Base-by-base conservation (phyloP, 2,797 vertebrate species). In the Sandelia bainsii region DNA sequence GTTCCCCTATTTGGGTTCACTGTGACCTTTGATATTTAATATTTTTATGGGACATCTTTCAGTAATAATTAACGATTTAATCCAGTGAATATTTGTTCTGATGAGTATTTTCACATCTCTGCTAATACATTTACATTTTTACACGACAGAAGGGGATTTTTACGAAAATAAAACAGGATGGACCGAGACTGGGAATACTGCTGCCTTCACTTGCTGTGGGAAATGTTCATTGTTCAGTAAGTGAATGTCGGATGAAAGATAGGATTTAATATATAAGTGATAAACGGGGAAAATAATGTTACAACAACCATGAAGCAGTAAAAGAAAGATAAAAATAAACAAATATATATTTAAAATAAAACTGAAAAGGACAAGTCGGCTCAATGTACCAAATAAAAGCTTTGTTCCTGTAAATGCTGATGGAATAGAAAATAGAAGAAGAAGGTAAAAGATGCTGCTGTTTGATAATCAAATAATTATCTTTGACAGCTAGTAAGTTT, bases 121-220 rank as follows among this genome's bases (percentile, higher is more conserved):
- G 42, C 53, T 44, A 22, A 75, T 70, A 29, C 58, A 42, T 64
- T 34, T 25, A 58, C 20, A 40, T 32, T 45, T 73, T 54, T 54
- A 37, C 39, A 62, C 50, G 52, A 60, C 54, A 62, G 67, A 70
- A 27, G 63, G 68, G 61, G 65, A 34, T 73, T 87, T 83, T 56
- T 62, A 66, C 37, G 72, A 65, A 87, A 85, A 81, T 82, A 67
- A 81, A 83, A 80, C 83, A 84, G 79, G 74, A 84, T 85, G 79
- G 60, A 75, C 82, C 85, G 88, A 89, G 90, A 75, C 82, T 69
- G 73, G 67, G 76, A 72, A 50, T 48, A 54, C 0, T 49, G 87
- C 8, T 80, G 80, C 84, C 13, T 91, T 92, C 85, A 86, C 0
- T 71, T 5, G 9, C 62, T 20, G 77, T 82, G 27, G 89, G 84